Base-by-base conservation (phyloP, 2,797 vertebrate genomes). In the Remorina albescens region DNA sequence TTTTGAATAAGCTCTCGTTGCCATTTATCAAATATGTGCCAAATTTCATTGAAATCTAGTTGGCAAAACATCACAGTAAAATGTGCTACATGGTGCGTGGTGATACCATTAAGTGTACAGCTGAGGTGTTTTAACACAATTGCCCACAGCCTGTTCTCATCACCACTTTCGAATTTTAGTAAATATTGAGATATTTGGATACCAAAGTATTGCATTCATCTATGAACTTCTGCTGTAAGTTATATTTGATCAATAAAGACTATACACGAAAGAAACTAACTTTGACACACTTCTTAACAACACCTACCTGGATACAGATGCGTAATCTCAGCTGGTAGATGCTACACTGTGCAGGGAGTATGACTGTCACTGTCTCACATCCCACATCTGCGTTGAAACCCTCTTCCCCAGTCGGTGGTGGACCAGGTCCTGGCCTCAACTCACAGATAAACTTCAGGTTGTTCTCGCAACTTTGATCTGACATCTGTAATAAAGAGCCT, bases 311-410 rank as follows among this genome's bases (percentile, higher is more conserved):
- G 73, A 93, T 84, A 59, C 88, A 95, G 78, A 95, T 89, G 23
- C 74, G 74, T 4, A 95, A 79, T 6, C 95, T 88, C 39, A 96
- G 89, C 76, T 94, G 93, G 71, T 93, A 63, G 54, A 95, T 90
- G 5, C 66, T 95, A 67, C 92, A 94, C 73, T 92, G 92, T 0
- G 89, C 86, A 32, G 94, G 91, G n/a, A 96, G 86, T 23, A 89
- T 70, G 42, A 95, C 88, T 1, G 76, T 67, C 28, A 95, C 59
- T 0, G 61, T 26, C 39, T 83, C 67, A 6, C 51, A 67, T 1
- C 75, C 68, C 9, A 21, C n/a, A 9, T 8, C 26, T 11, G 16
- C 34, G 11, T 9, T 58, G 23, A 25, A 21, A 41, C 66, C 75
- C 23, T 82, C 78, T 6, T 84, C 66, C 0, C 4, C 23, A 2